Conservation (phyloP, 2,888 invertebrate species). For the Craniophora ligustri region DNA sequence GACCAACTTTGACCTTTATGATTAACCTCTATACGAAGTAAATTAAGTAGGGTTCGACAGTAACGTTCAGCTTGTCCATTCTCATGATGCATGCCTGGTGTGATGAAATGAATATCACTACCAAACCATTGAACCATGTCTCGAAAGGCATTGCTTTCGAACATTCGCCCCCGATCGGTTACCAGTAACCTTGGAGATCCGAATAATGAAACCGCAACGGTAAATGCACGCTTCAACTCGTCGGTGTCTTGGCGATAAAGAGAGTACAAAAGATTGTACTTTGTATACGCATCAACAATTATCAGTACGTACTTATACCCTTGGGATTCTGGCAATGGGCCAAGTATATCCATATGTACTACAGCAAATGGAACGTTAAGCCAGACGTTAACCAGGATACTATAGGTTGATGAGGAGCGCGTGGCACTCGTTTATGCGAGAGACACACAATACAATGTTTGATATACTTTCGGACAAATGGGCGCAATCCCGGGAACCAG, state of each 20-base stretch:
- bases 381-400: neutral
- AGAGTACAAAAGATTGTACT: constrained; percentile 34
- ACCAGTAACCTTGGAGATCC: no score
- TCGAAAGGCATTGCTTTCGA: neutral
- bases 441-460: constrained; percentile 37
- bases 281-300: constrained; percentile 35
- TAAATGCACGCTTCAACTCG: constrained; percentile 24
- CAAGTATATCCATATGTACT: constrained; percentile 28
- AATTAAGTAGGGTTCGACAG: no score
- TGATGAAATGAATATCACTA: constrained; percentile 9
- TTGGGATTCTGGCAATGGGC: constrained; percentile 28
- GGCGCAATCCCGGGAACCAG: neutral
- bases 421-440: constrained; percentile 15
- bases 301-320: constrained; percentile 23
- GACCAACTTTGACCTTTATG: constrained; percentile 1
- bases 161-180: constrained; percentile 28
- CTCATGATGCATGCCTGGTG: constrained; percentile 18
- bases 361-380: constrained; percentile 21
- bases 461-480: constrained; percentile 21
- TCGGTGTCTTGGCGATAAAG: constrained; percentile 22
- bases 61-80: constrained; percentile 28
- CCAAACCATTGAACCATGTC: neutral
- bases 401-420: neutral
- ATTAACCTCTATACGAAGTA: constrained; percentile 3
- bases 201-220: constrained; percentile 30